phyloP scores from a whole-genome alignment of 1,140 invertebrate species.

The Diploscapter pachys region DNA sequence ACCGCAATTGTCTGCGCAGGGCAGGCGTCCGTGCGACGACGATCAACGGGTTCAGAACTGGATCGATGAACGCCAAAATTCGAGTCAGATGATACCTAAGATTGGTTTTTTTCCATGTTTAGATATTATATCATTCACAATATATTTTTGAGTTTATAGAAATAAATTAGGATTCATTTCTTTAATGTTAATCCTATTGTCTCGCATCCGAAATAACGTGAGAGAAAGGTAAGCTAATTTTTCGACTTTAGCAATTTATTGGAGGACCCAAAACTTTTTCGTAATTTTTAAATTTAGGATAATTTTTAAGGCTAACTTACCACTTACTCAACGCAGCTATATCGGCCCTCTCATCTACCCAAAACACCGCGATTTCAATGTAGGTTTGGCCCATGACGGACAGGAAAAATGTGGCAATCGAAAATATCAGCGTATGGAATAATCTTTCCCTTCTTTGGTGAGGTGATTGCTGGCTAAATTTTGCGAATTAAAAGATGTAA shows the following conservation, averaged over 20 bases:
- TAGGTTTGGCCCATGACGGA: constrained; percentile 54
- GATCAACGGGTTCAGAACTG: constrained; percentile 52
- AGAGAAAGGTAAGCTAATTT: neutral
- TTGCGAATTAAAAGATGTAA: constrained; percentile 2
- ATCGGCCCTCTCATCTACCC: constrained; percentile 51
- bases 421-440: constrained; percentile 54
- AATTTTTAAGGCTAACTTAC: constrained; percentile 14
- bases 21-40: constrained; percentile 52
- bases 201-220: neutral
- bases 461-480: constrained; percentile 49
- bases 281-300: too few relatives aligned
- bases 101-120: constrained; percentile 6
- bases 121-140: neutral
- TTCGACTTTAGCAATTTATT: too few relatives aligned
- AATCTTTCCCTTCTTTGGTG: constrained; percentile 52
- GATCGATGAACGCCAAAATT: constrained; percentile 53
- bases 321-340: constrained; percentile 42
- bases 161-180: neutral
- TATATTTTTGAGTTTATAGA: neutral
- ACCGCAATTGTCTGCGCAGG: constrained; percentile 41
- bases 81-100: constrained; percentile 42
- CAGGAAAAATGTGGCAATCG: constrained; percentile 55
- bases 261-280: too few relatives aligned
- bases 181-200: neutral
- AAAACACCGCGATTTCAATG: constrained; percentile 58